phyloP scores from a whole-genome alignment of 2,797 vertebrate genomes.

The Typhlichthys eigenmanni region DNA sequence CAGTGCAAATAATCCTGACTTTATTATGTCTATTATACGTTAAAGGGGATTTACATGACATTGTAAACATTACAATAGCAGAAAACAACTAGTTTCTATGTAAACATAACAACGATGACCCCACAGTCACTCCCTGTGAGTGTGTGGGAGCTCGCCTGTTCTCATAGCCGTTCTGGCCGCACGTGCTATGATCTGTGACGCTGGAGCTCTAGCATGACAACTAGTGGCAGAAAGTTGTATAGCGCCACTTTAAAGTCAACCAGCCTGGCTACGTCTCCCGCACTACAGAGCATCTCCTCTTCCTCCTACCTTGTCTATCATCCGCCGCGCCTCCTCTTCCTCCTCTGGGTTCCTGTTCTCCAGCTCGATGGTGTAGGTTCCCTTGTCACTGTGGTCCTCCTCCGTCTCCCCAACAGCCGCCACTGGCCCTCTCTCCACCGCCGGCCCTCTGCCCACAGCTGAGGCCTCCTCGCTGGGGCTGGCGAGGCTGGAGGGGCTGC shows the following conservation, averaged over 20 bases:
- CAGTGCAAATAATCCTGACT: background rate
- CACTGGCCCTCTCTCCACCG: constrained; percentile 64
- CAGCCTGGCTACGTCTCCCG: too few relatives aligned
- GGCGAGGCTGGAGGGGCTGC: constrained; percentile 58
- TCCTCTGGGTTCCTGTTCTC: constrained; percentile 93
- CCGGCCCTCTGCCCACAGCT: constrained; percentile 68
- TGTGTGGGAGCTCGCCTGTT: too few relatives aligned
- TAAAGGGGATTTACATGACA: too few relatives aligned
- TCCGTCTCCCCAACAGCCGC: constrained; percentile 74
- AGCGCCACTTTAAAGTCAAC: too few relatives aligned
- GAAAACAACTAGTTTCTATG: too few relatives aligned
- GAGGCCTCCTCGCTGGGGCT: constrained; percentile 82
- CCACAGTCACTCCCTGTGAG: too few relatives aligned
- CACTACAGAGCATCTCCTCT: background rate
- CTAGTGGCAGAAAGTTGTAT: too few relatives aligned
- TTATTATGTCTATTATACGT: background rate
- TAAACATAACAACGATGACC: too few relatives aligned
- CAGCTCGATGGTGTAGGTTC: constrained; percentile 96
- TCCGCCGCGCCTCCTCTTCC: constrained; percentile 88
- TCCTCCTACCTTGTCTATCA: constrained; percentile 93
- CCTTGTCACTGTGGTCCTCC: constrained; percentile 95
- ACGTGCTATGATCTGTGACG: too few relatives aligned
- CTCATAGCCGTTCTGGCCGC: too few relatives aligned
- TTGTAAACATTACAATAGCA: too few relatives aligned
- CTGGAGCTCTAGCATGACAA: too few relatives aligned